Conservation (phyloP, 2,888 invertebrate genomes). For the Steinernema carpocapsae region DNA sequence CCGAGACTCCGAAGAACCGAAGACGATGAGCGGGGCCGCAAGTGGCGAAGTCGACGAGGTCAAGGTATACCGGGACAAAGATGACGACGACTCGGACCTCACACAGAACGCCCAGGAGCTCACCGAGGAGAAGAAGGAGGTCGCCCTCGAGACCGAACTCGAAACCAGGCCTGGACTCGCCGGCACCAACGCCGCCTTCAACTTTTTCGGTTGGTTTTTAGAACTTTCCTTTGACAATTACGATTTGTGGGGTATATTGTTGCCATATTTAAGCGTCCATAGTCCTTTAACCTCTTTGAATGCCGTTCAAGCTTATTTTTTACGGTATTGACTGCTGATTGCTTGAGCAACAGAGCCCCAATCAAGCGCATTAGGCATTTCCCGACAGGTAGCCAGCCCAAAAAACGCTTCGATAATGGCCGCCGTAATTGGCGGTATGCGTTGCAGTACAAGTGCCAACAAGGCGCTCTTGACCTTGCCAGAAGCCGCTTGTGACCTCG, state of each 20-base stretch:
- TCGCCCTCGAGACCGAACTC: conserved; percentile 47
- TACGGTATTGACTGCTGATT: no score
- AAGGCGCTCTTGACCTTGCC: conserved; percentile 8
- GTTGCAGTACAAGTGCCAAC: conserved; percentile 23
- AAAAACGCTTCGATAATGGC: no score
- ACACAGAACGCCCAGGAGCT: conserved; percentile 51
- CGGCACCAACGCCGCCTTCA: conserved; percentile 14
- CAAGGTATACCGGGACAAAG: conserved; percentile 53
- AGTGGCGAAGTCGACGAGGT: conserved; percentile 50
- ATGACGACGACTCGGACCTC: conserved; percentile 41
- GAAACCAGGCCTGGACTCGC: neutral
- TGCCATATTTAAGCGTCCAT: no score
- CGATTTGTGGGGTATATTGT: no score
- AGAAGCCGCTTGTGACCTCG: conserved; percentile 18
- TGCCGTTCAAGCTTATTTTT: no score
- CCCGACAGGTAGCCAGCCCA: no score
- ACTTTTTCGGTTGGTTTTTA: conserved; percentile 29
- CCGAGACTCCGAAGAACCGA: neutral
- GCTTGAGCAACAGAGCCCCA: no score
- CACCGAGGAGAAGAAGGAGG: conserved; percentile 65
- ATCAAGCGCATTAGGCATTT: no score
- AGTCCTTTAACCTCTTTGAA: no score
- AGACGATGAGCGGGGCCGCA: conserved; percentile 2
- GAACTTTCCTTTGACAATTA: neutral
- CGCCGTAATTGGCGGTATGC: conserved; percentile 11